Base-by-base conservation (phyloP, 2,797 vertebrate species). In the Anomalospiza imberbis region DNA sequence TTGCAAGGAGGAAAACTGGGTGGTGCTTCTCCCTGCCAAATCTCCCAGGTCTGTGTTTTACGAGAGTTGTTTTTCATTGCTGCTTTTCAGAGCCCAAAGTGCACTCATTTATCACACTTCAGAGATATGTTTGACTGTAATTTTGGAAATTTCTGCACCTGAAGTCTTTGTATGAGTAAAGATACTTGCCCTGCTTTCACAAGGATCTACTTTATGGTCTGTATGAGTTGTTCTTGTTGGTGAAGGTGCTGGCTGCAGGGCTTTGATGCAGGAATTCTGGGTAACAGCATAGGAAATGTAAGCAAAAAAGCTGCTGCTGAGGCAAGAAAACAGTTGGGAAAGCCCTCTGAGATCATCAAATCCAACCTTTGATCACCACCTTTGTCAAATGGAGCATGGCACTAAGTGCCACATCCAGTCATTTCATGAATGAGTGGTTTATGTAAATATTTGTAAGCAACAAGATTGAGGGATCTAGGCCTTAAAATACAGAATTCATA, bases 381-480 rank as follows among this genome's bases (percentile, higher is more conserved):
- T 62, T 63, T 47, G 17, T 42, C 42, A 63, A 1, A 18, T 48
- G 31, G 14, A 34, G 55, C 20, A 47, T 34, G 34, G 29, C 60
- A 21, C 40, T 61, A 9, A 34, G 17, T 31, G 26, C 47, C n/a
- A 19, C 9, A 12, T 67, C 15, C 21, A 60, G 26, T 42, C 13
- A 5, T 48, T 48, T 10, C 26, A 10, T 36, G 34, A 12, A 10
- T 0, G 0, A n/a, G 12, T 61, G 20, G 22, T 66, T 79, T 55
- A 8, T 32, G 44, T 12, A 38, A n/a, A 4, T 71, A 17, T 12
- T 63, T 45, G 8, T 62, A 42, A 86, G 26, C 17, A 65, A 3
- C 0, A 5, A 54, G 8, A 6, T 20, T 31, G 7, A 53, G 67
- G 55, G 9, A 65, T n/a, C 19, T 42, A 24, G 16, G 36, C 20